These are phyloP conservation scores for Sciurus carolinensis DNA, from an alignment of 2,797 vertebrate species.

Conservation along the genomic window DNA sequence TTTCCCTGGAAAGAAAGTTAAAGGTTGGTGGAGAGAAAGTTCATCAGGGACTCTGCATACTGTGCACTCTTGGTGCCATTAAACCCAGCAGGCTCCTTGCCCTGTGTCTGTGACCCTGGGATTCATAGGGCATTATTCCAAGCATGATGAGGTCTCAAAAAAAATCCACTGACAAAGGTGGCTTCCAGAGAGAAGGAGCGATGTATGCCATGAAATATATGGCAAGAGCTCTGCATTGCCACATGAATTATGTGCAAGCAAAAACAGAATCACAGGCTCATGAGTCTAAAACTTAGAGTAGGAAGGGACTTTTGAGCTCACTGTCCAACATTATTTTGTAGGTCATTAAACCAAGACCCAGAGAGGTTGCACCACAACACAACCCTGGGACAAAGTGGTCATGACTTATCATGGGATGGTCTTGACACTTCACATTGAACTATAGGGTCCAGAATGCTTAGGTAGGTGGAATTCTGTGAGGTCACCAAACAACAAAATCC, in stretches of 20 bases:
- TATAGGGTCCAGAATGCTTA: background rate
- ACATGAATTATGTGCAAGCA: background rate
- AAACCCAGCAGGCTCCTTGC: background rate
- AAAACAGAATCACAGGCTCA: background rate
- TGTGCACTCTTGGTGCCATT: background rate
- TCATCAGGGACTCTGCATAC: background rate
- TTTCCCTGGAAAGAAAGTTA: conserved; percentile 46
- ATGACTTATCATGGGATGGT: background rate
- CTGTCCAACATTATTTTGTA: background rate
- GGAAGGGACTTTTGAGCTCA: background rate
- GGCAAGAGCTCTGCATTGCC: background rate
- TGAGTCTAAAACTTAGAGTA: background rate
- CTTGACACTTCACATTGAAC: background rate
- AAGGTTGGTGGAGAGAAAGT: background rate
- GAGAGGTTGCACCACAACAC: background rate
- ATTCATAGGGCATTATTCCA: background rate
- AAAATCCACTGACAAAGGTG: background rate
- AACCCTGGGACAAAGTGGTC: background rate
- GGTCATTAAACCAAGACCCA: background rate
- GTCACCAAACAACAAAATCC: background rate
- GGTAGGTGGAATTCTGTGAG: background rate
- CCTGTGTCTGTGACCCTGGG: background rate
- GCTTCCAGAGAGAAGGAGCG: conserved; percentile 24
- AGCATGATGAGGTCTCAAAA: background rate
- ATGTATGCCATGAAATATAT: background rate